Percentiles rank a stretch among this genome's conserved stretches.
Evolutionary conservation across 2,797 vertebrate genomes (phyloP).

Genomic region (Peromyscus nudipes): DNA sequence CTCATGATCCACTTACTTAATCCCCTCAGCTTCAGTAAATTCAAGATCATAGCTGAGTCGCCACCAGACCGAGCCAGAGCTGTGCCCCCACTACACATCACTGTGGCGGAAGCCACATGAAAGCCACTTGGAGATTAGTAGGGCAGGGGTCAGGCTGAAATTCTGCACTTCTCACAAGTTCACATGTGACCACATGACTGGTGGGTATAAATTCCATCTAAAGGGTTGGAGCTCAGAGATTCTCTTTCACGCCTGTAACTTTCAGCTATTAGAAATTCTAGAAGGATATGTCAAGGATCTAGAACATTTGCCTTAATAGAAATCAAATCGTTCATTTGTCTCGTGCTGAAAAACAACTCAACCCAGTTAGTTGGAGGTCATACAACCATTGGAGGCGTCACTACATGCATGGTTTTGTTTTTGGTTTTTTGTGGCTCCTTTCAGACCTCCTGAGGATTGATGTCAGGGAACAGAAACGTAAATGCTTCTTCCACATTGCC

Average conservation of each 20-base stretch:
- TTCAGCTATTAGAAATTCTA: not conserved
- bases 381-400: not conserved
- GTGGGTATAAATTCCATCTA: not conserved
- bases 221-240: not conserved
- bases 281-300: not conserved
- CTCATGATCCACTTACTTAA: not conserved
- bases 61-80: not conserved
- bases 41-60: too few relatives aligned
- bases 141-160: not conserved
- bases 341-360: conserved; percentile 1
- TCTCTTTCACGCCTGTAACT: not conserved
- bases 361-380: not conserved
- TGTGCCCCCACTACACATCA: not conserved
- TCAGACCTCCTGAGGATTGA: not conserved
- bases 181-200: not conserved
- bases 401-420: not conserved
- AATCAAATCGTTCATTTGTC: conserved; percentile 28
- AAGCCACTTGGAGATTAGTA: not conserved
- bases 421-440: not conserved
- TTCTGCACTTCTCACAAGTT: not conserved
- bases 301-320: not conserved
- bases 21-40: not conserved
- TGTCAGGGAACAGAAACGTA: not conserved
- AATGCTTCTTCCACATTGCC: not conserved
- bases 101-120: not conserved